Conservation (phyloP, 2,888 invertebrate species). For the Epistrophella euchroma region DNA sequence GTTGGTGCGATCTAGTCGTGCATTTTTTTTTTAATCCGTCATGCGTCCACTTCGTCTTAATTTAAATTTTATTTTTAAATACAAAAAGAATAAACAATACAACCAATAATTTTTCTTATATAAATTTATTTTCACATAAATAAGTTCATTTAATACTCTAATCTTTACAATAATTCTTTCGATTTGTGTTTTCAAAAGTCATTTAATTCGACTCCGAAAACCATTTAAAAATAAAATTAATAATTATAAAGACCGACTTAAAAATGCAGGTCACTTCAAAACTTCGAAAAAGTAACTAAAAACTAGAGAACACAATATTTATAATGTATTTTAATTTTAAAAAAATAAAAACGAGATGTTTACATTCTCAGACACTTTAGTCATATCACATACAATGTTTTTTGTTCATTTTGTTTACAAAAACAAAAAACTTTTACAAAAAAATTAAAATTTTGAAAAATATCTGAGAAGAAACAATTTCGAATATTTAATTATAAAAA, state of each 20-base stretch:
- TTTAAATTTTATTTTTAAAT: neutral
- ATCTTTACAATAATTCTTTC: neutral
- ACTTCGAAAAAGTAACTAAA: constrained; percentile 24
- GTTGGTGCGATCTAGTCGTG: no score
- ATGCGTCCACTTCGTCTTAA: no score
- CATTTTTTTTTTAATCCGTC: no score
- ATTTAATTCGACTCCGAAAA: constrained; percentile 45
- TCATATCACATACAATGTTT: constrained; percentile 66
- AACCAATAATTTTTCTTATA: neutral
- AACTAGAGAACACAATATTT: constrained; percentile 52
- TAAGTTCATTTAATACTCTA: constrained; percentile 20
- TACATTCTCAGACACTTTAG: constrained; percentile 48
- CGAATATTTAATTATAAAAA: neutral
- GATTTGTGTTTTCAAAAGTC: constrained; percentile 11
- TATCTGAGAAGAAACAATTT: constrained; percentile 31
- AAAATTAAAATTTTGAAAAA: constrained; percentile 49
- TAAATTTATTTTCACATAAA: constrained; percentile 13
- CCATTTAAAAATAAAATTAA: neutral
- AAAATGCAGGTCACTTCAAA: constrained; percentile 50
- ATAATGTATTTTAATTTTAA: neutral
- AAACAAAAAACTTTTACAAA: constrained; percentile 29
- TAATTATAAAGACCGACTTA: constrained; percentile 45
- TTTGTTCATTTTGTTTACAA: constrained; percentile 30
- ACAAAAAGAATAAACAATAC: neutral
- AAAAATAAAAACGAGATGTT: neutral